These are phyloP conservation scores for Pimpla rufipes DNA, from an alignment of 2,888 invertebrate genomes.

Conservation along the genomic window DNA sequence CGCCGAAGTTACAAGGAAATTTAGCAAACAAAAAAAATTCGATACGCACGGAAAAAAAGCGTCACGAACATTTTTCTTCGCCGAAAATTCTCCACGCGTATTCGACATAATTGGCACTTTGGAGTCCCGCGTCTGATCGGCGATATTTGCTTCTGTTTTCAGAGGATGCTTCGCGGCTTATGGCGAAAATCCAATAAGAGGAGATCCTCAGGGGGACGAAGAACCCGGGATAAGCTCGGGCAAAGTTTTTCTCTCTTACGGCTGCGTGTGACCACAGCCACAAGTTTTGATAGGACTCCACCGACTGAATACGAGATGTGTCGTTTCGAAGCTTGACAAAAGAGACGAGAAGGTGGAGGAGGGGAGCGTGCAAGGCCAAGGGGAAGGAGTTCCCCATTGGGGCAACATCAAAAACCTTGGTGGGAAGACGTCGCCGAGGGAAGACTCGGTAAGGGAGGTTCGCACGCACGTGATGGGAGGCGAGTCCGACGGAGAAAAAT, in stretches of 20 bases:
- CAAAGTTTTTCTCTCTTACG: constrained; percentile 72
- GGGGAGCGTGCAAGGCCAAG: background rate
- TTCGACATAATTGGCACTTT: constrained; percentile 48
- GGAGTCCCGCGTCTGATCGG: constrained; percentile 12
- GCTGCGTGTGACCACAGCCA: constrained; percentile 71
- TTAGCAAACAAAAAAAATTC: background rate
- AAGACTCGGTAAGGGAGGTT: background rate
- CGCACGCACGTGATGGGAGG: constrained; percentile 10
- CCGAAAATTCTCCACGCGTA: constrained; percentile 36
- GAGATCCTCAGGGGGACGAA: constrained; percentile 20
- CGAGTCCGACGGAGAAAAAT: constrained; percentile 10
- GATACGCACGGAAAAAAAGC: background rate
- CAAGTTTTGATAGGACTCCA: constrained; percentile 80
- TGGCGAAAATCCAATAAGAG: constrained; percentile 77
- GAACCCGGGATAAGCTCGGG: constrained; percentile 7
- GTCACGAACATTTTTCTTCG: background rate
- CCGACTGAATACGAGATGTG: constrained; percentile 81
- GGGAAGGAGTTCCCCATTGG: constrained; percentile 23
- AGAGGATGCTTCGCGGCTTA: constrained; percentile 40
- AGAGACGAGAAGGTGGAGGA: constrained; percentile 29
- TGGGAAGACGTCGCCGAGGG: constrained; percentile 25
- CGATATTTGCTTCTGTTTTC: constrained; percentile 40
- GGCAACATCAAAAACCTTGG: constrained; percentile 53
- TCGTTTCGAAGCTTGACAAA: constrained; percentile 60
- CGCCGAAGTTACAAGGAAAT: background rate